These are phyloP conservation scores for Bugulina stolonifera DNA, from an alignment of 2,888 invertebrate genomes.

Conservation along the genomic window DNA sequence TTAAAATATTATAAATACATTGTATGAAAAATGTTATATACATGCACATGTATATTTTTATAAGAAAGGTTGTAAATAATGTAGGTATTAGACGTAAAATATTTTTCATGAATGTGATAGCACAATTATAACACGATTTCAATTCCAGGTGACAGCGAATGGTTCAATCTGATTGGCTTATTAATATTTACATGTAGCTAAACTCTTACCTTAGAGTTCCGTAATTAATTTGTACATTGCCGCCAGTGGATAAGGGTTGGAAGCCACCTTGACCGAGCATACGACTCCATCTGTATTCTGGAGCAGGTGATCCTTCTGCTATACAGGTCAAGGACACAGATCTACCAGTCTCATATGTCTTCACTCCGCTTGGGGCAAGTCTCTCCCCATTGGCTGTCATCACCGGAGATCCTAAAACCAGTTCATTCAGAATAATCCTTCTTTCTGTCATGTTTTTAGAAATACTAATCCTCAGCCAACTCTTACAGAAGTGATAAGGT, in stretches of 20 bases:
- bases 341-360: not conserved
- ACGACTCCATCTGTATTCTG: slow-evolving; percentile 21
- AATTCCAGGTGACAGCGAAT: too few relatives aligned
- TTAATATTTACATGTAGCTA: too few relatives aligned
- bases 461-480: too few relatives aligned
- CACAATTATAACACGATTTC: too few relatives aligned
- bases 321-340: slow-evolving; percentile 57
- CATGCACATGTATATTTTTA: too few relatives aligned
- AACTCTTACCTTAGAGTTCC: slow-evolving; percentile 5
- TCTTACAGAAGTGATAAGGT: too few relatives aligned
- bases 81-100: too few relatives aligned
- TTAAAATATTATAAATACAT: slow-evolving; percentile 7
- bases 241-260: not conserved
- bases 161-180: too few relatives aligned
- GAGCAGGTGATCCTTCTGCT: slow-evolving; percentile 38
- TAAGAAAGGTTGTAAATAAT: too few relatives aligned
- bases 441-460: too few relatives aligned
- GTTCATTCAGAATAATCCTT: too few relatives aligned
- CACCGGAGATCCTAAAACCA: not conserved
- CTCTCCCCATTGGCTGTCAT: slow-evolving; percentile 8
- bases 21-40: not conserved
- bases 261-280: not conserved
- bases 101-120: too few relatives aligned
- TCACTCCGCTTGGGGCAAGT: slow-evolving; percentile 5
- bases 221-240: not conserved